Base-by-base conservation (phyloP, 2,113 vertebrate genomes). In the Atherinomorus stipes region DNA sequence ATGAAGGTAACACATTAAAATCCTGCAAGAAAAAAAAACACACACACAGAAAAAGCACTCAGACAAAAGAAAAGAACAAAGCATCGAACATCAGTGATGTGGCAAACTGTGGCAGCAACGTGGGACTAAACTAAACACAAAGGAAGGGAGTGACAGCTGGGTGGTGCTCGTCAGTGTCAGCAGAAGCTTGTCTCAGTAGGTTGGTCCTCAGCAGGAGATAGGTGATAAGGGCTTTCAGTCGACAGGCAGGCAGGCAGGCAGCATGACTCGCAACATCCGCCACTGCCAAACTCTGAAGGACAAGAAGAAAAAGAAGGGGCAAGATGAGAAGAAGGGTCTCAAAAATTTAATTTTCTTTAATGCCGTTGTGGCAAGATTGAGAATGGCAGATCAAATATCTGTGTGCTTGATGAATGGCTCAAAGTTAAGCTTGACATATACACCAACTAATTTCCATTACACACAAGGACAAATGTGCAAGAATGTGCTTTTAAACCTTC, bases 61-160 rank as follows among this genome's bases (percentile, higher is more conserved):
- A 28, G 31, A 63, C 10, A 34, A 71, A 63, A 45, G 28, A 63
- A 44, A 28, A 50, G 25, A 53, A 54, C 50, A 49, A 70, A 53
- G 44, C 60, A 22, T 28, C 38, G 44, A 72, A 59, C n/a, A 49
- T 47, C 21, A 22, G 42, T 12, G 44, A 62, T 45, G 47, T 69
- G 63, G 26, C 23, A 45, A 77, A 67, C 31, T 34, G 5, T 9
- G 31, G 31, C 31, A 34, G 7, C 31, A 34, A 34, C 9, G 31
- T 16, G 19, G 21, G 38, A 73, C 45, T 6, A 31, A 67, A 56
- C 28, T 59, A 62, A 62, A 73, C 4, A 34, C 44, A 64, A 73
- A 63, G 21, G n/a, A 58, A 52, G 18, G 57, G 74, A 77, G 59
- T 79, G 86, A 72, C 85, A 85, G 81, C 70, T 65, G 79, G 81